Conservation (phyloP, 2,797 vertebrate genomes). For the Hybognathus amarus region DNA sequence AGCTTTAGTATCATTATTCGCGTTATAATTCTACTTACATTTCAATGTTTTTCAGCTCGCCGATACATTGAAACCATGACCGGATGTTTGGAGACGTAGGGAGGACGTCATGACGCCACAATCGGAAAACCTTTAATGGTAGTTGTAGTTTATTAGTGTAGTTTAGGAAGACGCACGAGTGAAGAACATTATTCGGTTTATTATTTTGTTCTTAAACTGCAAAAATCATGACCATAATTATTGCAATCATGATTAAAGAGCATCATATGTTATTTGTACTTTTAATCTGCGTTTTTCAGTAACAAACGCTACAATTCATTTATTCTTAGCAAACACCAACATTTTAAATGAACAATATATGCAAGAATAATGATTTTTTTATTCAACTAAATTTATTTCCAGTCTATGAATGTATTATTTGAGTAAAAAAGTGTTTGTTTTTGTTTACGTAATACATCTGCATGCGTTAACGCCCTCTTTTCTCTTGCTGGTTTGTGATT, state of each 20-base stretch:
- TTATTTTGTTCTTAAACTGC: neutral
- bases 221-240: neutral
- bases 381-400: neutral
- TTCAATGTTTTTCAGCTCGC: neutral
- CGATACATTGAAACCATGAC: slow-evolving; percentile 37
- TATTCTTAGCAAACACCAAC: neutral
- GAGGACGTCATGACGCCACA: slow-evolving; percentile 27
- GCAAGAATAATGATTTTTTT: neutral
- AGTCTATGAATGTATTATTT: neutral
- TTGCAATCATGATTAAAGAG: neutral
- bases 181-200: neutral
- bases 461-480: slow-evolving; percentile 3
- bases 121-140: neutral
- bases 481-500: slow-evolving; percentile 54
- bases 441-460: neutral
- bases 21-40: slow-evolving; percentile 3
- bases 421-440: neutral
- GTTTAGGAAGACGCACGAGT: neutral
- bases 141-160: slow-evolving; percentile 47
- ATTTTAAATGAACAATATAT: neutral
- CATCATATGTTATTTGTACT: neutral
- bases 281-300: neutral
- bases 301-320: neutral
- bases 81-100: slow-evolving; percentile 53
- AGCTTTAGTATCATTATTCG: neutral